Conservation (phyloP, 2,113 vertebrate species). For the Mola mola region DNA sequence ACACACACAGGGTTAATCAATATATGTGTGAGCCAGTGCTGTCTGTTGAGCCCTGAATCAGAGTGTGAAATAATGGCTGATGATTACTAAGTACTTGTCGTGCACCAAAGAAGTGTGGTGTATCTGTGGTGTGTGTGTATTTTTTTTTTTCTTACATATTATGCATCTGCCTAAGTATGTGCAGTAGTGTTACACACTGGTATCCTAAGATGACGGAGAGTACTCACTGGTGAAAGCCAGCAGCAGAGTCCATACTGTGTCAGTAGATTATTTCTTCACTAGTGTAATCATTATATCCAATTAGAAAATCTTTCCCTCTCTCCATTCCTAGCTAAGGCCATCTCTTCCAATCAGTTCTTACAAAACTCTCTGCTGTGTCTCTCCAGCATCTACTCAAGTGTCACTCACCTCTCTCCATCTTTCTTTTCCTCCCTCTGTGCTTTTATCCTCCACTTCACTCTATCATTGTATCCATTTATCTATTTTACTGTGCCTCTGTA, state of each 20-base stretch:
- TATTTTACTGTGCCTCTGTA: constrained; percentile 69
- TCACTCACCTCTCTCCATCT: constrained; percentile 50
- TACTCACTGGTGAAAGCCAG: constrained; percentile 41
- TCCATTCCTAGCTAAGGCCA: constrained; percentile 39
- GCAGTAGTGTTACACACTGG: constrained; percentile 4
- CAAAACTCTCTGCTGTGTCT: constrained; percentile 45
- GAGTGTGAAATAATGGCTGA: no score
- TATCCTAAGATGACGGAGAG: constrained; percentile 36
- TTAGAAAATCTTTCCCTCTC: constrained; percentile 57
- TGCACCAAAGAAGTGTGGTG: constrained; percentile 5
- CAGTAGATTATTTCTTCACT: constrained; percentile 58
- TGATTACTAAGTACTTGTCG: constrained; percentile 57
- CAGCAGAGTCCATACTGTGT: constrained; percentile 48
- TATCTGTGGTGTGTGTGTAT: constrained; percentile 17
- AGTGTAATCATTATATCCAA: constrained; percentile 66
- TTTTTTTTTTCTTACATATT: constrained; percentile 33
- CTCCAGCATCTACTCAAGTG: constrained; percentile 49
- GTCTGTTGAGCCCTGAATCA: constrained; percentile 57
- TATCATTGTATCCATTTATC: constrained; percentile 77
- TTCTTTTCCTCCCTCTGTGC: constrained; percentile 60
- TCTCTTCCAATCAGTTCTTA: constrained; percentile 60
- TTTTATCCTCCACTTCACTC: constrained; percentile 69
- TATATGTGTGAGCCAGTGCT: constrained; percentile 39
- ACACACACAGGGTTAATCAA: constrained; percentile 50
- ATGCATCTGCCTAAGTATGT: constrained; percentile 37